These are phyloP conservation scores for Sminthopsis crassicaudata DNA, from an alignment of 2,113 vertebrate genomes.

Conservation along the genomic window DNA sequence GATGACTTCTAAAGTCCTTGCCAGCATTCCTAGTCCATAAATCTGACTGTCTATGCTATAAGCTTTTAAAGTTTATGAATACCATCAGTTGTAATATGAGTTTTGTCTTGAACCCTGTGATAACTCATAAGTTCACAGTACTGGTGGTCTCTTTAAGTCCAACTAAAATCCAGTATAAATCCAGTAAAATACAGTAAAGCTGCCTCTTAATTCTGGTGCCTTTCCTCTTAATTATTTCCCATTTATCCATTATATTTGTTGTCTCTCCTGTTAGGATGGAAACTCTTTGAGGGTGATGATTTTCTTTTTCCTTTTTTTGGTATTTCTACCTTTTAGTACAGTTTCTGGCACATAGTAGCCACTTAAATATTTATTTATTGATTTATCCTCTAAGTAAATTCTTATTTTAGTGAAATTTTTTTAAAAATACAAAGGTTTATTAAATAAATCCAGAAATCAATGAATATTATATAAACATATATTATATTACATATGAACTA, in stretches of 20 bases:
- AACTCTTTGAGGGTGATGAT: neutral
- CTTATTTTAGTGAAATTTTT: slow-evolving; percentile 51
- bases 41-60: neutral
- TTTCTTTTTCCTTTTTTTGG: neutral
- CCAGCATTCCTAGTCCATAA: neutral
- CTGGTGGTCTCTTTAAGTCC: neutral
- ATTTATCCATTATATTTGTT: neutral
- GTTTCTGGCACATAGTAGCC: neutral
- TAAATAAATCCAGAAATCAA: slow-evolving; percentile 75
- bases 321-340: neutral
- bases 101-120: neutral
- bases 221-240: neutral
- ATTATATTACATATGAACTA: too few species aligned
- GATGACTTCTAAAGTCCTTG: neutral
- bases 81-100: neutral
- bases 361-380: neutral
- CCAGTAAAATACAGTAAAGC: neutral
- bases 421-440: slow-evolving; percentile 83
- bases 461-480: slow-evolving; percentile 77
- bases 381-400: neutral
- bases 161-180: too few species aligned
- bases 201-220: neutral
- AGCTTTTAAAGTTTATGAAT: neutral
- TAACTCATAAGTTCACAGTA: neutral
- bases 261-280: neutral